Conservation (phyloP, 2,888 invertebrate genomes). For the Athalia cordata region DNA sequence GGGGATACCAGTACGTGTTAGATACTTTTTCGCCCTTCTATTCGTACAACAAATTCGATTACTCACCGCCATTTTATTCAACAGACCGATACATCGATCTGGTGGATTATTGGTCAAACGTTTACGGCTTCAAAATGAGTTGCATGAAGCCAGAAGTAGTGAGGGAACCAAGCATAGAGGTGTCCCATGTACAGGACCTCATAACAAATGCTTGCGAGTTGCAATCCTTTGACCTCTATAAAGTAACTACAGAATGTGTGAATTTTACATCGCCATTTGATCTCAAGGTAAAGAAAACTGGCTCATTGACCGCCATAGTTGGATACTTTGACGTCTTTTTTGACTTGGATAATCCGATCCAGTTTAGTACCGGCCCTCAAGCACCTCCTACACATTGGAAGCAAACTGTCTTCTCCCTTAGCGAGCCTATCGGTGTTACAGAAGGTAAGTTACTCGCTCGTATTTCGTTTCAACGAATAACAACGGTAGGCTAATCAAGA, state of each 20-base stretch:
- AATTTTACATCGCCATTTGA: constrained; percentile 84
- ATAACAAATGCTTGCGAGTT: constrained; percentile 68
- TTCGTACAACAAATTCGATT: not conserved
- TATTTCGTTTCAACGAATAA: constrained; percentile 71
- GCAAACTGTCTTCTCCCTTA: constrained; percentile 92
- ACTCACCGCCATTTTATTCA: not conserved
- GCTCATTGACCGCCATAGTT: constrained; percentile 85
- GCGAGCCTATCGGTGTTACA: constrained; percentile 82
- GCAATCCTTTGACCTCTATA: constrained; percentile 81
- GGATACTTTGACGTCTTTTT: constrained; percentile 96
- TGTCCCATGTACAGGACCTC: constrained; percentile 71
- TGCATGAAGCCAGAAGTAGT: constrained; percentile 91
- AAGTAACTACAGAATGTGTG: constrained; percentile 82
- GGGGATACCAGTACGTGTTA: constrained; percentile 79
- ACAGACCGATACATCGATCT: constrained; percentile 81
- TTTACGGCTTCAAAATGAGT: constrained; percentile 95
- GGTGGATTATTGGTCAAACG: constrained; percentile 93
- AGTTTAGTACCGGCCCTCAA: constrained; percentile 87
- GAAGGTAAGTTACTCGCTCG: constrained; percentile 74
- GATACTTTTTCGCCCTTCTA: not conserved
- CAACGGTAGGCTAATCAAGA: constrained; percentile 44
- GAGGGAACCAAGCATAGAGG: constrained; percentile 84
- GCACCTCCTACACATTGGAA: constrained; percentile 93
- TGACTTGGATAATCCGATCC: constrained; percentile 77
- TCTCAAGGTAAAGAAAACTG: constrained; percentile 79